These are phyloP conservation scores for Fabriciana adippe DNA, from an alignment of 2,888 invertebrate species.

Conservation along the genomic window DNA sequence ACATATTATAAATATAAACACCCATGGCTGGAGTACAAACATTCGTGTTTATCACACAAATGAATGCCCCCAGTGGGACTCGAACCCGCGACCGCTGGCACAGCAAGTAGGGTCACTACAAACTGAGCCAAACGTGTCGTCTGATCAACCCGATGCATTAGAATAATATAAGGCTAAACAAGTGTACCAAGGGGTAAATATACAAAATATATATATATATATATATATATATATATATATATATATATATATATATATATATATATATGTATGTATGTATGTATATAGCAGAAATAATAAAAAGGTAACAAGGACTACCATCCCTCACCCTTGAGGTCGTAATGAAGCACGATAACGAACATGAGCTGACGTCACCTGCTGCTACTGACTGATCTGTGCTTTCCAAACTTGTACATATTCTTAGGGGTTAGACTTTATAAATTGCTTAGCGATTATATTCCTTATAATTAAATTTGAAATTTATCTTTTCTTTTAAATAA, in stretches of 20 bases:
- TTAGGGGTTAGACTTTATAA: not conserved
- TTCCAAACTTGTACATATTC: conserved; percentile 51
- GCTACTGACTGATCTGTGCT: conserved; percentile 44
- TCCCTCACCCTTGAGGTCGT: conserved; percentile 57
- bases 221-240: too few relatives aligned
- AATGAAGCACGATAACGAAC: conserved; percentile 72
- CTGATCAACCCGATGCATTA: too few relatives aligned
- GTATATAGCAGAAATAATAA: conserved; percentile 17
- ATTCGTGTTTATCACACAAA: too few relatives aligned
- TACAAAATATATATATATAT: conserved; percentile 1
- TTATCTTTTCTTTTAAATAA: too few relatives aligned
- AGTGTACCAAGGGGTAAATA: not conserved
- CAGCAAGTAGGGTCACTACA: too few relatives aligned
- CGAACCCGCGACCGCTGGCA: too few relatives aligned
- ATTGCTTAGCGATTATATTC: not conserved
- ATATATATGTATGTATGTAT: too few relatives aligned
- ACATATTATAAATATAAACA: too few relatives aligned
- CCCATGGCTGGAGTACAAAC: too few relatives aligned
- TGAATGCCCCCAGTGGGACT: too few relatives aligned
- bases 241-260: too few relatives aligned
- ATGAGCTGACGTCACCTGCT: conserved; percentile 72
- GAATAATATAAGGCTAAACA: not conserved
- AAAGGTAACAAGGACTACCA: conserved; percentile 33
- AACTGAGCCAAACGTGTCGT: too few relatives aligned
- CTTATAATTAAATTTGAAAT: not conserved